Base-by-base conservation (phyloP, 37 sponge, comb jelly and placozoan species). In the Bolinopsis microptera region DNA sequence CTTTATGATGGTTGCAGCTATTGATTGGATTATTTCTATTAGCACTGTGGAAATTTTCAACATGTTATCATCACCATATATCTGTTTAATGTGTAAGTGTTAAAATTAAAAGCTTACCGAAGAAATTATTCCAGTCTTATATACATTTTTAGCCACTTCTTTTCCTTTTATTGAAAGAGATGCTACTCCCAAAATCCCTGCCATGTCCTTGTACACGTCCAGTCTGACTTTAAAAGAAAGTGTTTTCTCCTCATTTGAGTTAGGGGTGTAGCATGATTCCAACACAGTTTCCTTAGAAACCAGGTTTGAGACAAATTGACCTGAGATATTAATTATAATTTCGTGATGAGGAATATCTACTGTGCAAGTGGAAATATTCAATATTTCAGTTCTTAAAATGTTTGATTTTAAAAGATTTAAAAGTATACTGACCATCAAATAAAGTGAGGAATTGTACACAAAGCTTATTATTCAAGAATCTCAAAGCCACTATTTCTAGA, bases 251-350 rank as follows among this genome's bases (percentile, higher is more conserved):
- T 86, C 90, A 28, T 39, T 40, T 18, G 8, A 25, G 3, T 40
- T 86, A 1, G 48, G 40, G 26, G 40, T 39, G 61, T 86, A 86
- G 30, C 90, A 86, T 30, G 90, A 86, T 40, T 39, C 90, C 26
- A 30, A n/a, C 3, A n/a, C 31, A 8, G 26, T n/a, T 28, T 72
- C 26, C 26, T 3, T 72, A 8, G 75, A 72, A 2, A n/a, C 31
- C 31, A 28, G 5, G 2, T 3, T 2, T 8, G 75, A 23, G 13
- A 72, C 3, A 3, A 72, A 28, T 5, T n/a, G 26, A 72, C 75
- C 75, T 72, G 75, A 28, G 18, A 72, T 48, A n/a, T n/a, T n/a
- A n/a, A n/a, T n/a, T n/a, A n/a, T n/a, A n/a, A n/a, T n/a, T n/a
- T n/a, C n/a, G n/a, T n/a, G n/a, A n/a, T n/a, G n/a, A n/a, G n/a